Base-by-base conservation (phyloP, 2,797 vertebrate genomes). In the Aselliscus stoliczkanus region DNA sequence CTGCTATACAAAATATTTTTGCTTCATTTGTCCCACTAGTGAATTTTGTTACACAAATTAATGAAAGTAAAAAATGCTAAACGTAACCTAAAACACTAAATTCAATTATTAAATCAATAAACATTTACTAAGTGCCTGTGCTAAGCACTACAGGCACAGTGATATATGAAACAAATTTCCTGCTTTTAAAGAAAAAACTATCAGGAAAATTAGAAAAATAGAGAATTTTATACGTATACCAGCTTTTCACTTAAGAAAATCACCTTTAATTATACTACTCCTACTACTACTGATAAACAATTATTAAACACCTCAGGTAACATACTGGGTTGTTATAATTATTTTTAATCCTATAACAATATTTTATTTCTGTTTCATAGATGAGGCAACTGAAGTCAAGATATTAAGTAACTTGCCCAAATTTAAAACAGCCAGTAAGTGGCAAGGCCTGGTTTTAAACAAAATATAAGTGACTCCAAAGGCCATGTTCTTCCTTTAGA, bases 331-430 rank as follows among this genome's bases (percentile, higher is more conserved):
- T 83, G 47, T 75, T 94, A 50, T 44, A 64, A 31, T 72, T 60
- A 2, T 56, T 88, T 90, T 88, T 93, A 94, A 77, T 62, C 37
- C 50, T 72, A 76, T 89, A 86, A 69, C 23, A 81, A 73, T n/a
- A 18, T 81, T 80, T 92, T 81, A 80, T 80, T 95, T 72, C 50
- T 83, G n/a, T 94, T 90, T 94, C 80, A 87, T 27, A 87, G 64
- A 79, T 67, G 52, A 93, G 21, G 42, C 31, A 93, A 88, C 56
- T 83, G 7, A 79, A 90, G 50, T 87, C 39, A 86, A 94, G n/a
- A 56, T 37, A 86, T 52, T 82, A 92, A 86, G 21, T 44, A 96
- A 91, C 37, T 67, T 93, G 47, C 3, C 62, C 54, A 70, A 60
- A 88, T 72, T 84, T 85, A 84, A 87, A 90, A 44, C 6, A 86